These are phyloP conservation scores for Pachycephala philippinensis DNA, from an alignment of 2,113 vertebrate species.

Conservation along the genomic window DNA sequence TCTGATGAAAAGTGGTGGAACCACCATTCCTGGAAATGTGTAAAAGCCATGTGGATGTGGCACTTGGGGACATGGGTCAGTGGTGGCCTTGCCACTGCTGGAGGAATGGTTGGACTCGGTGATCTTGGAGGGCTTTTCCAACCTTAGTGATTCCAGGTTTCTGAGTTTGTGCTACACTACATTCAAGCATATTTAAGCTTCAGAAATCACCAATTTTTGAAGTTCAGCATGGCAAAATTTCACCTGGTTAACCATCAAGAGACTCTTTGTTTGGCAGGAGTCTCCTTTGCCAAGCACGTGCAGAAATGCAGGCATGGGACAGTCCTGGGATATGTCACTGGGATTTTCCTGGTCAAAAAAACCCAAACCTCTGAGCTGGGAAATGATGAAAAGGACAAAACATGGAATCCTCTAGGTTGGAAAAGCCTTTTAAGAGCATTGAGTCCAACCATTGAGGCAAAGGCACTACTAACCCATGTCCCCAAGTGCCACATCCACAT, in stretches of 20 bases:
- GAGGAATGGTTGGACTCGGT: rapidly evolving
- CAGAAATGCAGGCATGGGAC: neutral
- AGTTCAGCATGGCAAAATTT: neutral
- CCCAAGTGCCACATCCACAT: neutral
- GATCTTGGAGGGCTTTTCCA: neutral
- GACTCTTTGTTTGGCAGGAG: neutral
- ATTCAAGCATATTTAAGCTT: neutral
- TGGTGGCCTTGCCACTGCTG: neutral
- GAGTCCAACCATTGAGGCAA: neutral
- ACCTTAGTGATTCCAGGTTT: neutral
- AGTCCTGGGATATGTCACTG: neutral
- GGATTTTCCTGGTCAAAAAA: neutral
- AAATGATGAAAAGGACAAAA: neutral
- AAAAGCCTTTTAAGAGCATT: neutral
- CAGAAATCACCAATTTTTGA: neutral
- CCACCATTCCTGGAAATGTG: neutral
- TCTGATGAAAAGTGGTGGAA: neutral
- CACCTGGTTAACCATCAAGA: neutral
- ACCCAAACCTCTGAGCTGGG: neutral
- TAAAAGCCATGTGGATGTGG: neutral
- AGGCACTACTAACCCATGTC: neutral
- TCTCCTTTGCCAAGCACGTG: neutral
- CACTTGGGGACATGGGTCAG: neutral
- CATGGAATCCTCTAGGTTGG: rapidly evolving
- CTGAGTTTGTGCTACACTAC: neutral